These are phyloP conservation scores for Gymnocypris eckloni DNA, from an alignment of 2,797 vertebrate genomes.

Conservation along the genomic window DNA sequence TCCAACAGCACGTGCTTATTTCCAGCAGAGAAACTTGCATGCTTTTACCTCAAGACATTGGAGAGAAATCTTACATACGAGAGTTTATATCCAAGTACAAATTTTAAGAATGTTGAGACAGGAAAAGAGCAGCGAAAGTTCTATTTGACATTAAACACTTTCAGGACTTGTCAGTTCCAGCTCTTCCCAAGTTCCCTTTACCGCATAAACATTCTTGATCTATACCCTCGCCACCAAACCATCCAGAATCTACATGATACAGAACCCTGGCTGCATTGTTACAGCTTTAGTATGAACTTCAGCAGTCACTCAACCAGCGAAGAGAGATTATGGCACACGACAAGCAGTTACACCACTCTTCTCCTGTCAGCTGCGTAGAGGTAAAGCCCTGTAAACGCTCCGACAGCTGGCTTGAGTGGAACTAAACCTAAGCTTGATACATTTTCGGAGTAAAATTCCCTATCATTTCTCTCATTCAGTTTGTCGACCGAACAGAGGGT, in stretches of 20 bases:
- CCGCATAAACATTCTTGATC: not conserved
- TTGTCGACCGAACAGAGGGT: constrained; percentile 3
- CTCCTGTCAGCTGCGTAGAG: constrained; percentile 17
- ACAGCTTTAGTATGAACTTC: constrained; percentile 4
- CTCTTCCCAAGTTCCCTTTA: not conserved
- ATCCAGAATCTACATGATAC: not conserved
- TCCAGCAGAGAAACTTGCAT: constrained; percentile 1
- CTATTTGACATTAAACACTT: not conserved
- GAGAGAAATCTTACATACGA: not conserved
- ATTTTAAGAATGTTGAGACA: not conserved
- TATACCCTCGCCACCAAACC: not conserved
- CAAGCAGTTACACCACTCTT: constrained; percentile 4
- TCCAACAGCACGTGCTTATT: not conserved
- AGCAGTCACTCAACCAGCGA: not conserved
- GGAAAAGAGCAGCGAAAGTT: not conserved
- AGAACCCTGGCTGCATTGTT: not conserved
- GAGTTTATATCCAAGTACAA: not conserved
- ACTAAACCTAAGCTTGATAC: constrained; percentile 26
- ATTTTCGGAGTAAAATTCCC: not conserved
- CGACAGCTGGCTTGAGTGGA: constrained; percentile 9
- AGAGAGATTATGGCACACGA: not conserved
- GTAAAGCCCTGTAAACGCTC: constrained; percentile 15
- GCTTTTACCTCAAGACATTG: not conserved
- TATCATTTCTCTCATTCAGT: not conserved
- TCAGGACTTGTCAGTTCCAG: not conserved